A percentile compares a stretch with the other conserved stretches of the same genome.
Conservation (phyloP, 2,888 invertebrate species). For the Chironomus tentans region DNA sequence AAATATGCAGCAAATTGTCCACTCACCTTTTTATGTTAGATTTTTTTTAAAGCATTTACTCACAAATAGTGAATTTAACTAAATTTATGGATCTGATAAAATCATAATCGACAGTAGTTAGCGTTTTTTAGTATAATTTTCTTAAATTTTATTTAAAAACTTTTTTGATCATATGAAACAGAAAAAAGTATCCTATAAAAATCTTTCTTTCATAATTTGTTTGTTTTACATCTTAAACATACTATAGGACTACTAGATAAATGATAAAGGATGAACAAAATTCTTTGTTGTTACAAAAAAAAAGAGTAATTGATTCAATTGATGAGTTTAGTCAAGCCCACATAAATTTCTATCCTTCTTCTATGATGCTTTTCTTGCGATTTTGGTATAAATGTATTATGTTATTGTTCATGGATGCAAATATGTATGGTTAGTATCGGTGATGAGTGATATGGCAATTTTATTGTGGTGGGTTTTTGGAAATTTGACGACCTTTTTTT, state of each 20-base stretch:
- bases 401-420: background rate
- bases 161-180: background rate
- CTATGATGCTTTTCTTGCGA: background rate
- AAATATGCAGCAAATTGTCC: background rate
- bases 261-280: background rate
- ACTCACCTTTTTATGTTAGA: background rate
- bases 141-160: background rate
- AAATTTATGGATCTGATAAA: background rate
- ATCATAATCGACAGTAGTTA: background rate
- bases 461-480: background rate
- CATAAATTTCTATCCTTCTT: constrained; percentile 2
- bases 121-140: no score
- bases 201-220: background rate
- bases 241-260: background rate
- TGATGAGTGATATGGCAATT: background rate
- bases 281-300: background rate
- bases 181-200: background rate
- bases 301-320: background rate
- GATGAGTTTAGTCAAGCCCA: background rate
- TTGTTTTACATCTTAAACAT: background rate
- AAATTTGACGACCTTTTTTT: background rate
- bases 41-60: background rate
- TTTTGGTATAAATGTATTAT: background rate
- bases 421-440: background rate
- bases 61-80: background rate